Evolutionary conservation across 2,797 vertebrate species (phyloP), one percentile per base, ranked within the genome.

Genomic region (Balearica regulorum): DNA sequence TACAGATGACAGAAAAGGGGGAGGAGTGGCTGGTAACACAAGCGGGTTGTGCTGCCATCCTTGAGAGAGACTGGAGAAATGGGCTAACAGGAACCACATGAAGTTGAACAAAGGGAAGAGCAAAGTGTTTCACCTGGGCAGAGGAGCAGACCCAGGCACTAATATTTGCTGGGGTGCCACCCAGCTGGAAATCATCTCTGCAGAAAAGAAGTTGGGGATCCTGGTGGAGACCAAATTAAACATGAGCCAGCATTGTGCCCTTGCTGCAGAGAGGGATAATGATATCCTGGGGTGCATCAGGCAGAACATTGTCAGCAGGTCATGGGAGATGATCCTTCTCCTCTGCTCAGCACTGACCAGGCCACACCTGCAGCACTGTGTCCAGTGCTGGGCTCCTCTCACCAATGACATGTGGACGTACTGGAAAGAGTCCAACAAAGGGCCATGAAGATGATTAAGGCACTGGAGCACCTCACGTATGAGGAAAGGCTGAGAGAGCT

Each of bases 351-450:
- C 29, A 1, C 77, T 25, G 43, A 7, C 33, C 48, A 62, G 41
- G 21, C 22, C 43, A 11, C 13, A 1, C 37, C 5, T 41, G 49
- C 43, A 68, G 15, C 8, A 22, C 16, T n/a, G 26, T 10, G 10
- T 33, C 54, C 77, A 16, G 25, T 4, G 21, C 48, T 41, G 54
- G 21, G 41, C 51, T 66, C 16, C 46, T 66, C 28, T 6, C 18
- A 18, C 16, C 3, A 26, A 25, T 2, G 43, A 64, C 28, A 48
- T 5, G 4, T 2, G 8, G 24, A 28, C 1, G 1, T 60, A 4
- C 46, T 24, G 21, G 43, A 35, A 37, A 41, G 43, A 17, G 25
- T 20, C 4, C 18, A 41, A 1, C 2, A 4, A 35, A 73, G 49
- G 16, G 18, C 37, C 19, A 20, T 1, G 0, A 26, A 79, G 49